Evolutionary conservation across 2,797 vertebrate species (phyloP).

Genomic region (Halcyon leucocephala): DNA sequence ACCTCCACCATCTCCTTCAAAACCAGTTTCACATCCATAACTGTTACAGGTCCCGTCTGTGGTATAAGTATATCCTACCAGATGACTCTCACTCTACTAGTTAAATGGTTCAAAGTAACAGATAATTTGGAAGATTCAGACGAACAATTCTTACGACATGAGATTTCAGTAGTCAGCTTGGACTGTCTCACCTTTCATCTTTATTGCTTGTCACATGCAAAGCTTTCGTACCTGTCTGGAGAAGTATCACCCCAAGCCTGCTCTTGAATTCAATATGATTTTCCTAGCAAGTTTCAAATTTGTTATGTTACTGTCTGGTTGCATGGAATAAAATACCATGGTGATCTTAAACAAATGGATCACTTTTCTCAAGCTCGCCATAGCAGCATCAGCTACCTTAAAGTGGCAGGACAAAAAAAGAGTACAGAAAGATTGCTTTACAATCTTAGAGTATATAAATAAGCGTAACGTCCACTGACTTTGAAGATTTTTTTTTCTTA

Average conservation of each 20-base stretch:
- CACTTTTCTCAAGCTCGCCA: not conserved
- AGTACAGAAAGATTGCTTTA: not conserved
- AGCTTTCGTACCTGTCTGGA: not conserved
- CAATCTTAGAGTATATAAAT: not conserved
- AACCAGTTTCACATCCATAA: not conserved
- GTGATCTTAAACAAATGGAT: not conserved
- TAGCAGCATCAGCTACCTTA: not conserved
- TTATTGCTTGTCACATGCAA: not conserved
- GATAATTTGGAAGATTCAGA: not conserved
- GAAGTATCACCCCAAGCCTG: not conserved
- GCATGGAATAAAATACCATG: not conserved
- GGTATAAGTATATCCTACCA: not conserved
- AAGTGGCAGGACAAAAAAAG: not conserved
- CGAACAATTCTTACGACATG: not conserved
- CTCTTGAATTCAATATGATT: not conserved
- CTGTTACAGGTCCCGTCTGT: not conserved
- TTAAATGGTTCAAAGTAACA: not conserved
- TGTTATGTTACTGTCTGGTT: not conserved
- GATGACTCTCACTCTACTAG: not conserved
- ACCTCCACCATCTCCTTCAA: not conserved
- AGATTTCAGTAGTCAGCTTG: not conserved
- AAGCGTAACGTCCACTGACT: not conserved
- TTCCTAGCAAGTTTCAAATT: not conserved
- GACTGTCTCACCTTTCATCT: not conserved
- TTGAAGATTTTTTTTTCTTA: slow-evolving; percentile 29